Base-by-base conservation (phyloP, 2,888 invertebrate genomes). In the Altica lythri region DNA sequence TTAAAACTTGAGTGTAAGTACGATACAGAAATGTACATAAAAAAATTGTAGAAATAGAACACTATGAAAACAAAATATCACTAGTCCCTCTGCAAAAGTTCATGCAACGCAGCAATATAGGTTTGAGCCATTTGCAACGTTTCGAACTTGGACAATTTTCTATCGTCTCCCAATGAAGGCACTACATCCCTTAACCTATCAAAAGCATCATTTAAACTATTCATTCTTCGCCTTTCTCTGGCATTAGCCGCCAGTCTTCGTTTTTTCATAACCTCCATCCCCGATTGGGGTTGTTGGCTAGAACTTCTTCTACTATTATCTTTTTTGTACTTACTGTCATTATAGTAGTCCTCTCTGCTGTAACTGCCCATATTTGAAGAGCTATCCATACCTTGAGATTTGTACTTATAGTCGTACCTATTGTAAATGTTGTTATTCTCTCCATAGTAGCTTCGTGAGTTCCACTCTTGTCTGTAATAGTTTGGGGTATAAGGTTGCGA, bases 61-160 rank as follows among this genome's bases (percentile, higher is more conserved):
- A n/a, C n/a, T n/a, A n/a, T n/a, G n/a, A n/a, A n/a, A 2, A 42
- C 13, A 35, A 25, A 17, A 46, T 51, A 34, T 46, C 30, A 53
- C 40, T 61, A 76, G 64, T 77, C 77, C 60, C 76, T 68, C 57
- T 77, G 72, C 47, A 86, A 75, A 12, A 87, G 75, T 65, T 88
- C 87, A 64, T 83, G 81, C 13, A 89, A 75, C 2, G 87, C 86
- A 0, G 82, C 76, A 49, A 89, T 89, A 69, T 89, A 89, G 1
- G 85, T 86, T 70, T 88, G 88, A 0, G 89, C 89, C 88, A 89
- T 88, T 74, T 88, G 88, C 32, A 89, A 75, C 27, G 88, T 89
- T 74, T 89, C 89, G 68, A 84, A 88, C 73, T 89, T 89, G 55
- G 86, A 87, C 55, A 88, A 77, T 72, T 87, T 86, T 66, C 85